These are phyloP conservation scores for Noctua janthe DNA, from an alignment of 2,888 invertebrate genomes.

Conservation along the genomic window DNA sequence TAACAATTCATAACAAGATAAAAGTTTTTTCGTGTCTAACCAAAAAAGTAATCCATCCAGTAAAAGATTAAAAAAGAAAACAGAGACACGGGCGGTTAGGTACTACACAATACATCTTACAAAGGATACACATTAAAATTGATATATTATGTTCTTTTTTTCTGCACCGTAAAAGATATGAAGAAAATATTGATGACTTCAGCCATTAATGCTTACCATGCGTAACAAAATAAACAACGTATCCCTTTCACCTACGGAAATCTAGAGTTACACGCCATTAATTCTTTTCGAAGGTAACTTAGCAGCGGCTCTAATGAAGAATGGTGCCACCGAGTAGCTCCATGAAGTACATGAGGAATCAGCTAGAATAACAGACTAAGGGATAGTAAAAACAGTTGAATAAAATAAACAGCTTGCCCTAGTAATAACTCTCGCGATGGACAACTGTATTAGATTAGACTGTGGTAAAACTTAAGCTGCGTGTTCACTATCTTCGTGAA, in stretches of 20 bases:
- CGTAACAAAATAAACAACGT: slow-evolving; percentile 58
- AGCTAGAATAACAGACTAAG: background rate
- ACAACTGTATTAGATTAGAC: slow-evolving; percentile 15
- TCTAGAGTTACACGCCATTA: slow-evolving; percentile 62
- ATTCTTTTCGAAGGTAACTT: slow-evolving; percentile 44
- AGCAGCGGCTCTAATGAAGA: slow-evolving; percentile 25
- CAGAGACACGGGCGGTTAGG: slow-evolving; percentile 14
- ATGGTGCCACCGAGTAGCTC: background rate
- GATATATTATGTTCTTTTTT: slow-evolving; percentile 35
- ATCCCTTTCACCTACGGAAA: slow-evolving; percentile 47
- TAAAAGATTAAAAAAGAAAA: slow-evolving; percentile 27
- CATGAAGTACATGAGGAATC: background rate
- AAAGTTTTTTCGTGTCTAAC: slow-evolving; percentile 20
- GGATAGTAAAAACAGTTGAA: slow-evolving; percentile 1
- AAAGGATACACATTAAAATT: slow-evolving; percentile 44
- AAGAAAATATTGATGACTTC: slow-evolving; percentile 59
- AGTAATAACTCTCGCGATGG: slow-evolving; percentile 10
- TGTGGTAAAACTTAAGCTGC: slow-evolving; percentile 1
- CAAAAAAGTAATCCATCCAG: slow-evolving; percentile 23
- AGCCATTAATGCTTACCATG: slow-evolving; percentile 49
- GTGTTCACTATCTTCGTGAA: background rate
- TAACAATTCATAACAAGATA: slow-evolving; percentile 30
- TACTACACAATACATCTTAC: slow-evolving; percentile 32
- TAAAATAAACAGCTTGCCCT: slow-evolving; percentile 13
- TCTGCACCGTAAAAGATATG: slow-evolving; percentile 39